A percentile compares a stretch with the other conserved stretches of the same genome.
These are phyloP conservation scores for Orycteropus afer DNA, from an alignment of 2,113 vertebrate genomes.

Conservation along the genomic window DNA sequence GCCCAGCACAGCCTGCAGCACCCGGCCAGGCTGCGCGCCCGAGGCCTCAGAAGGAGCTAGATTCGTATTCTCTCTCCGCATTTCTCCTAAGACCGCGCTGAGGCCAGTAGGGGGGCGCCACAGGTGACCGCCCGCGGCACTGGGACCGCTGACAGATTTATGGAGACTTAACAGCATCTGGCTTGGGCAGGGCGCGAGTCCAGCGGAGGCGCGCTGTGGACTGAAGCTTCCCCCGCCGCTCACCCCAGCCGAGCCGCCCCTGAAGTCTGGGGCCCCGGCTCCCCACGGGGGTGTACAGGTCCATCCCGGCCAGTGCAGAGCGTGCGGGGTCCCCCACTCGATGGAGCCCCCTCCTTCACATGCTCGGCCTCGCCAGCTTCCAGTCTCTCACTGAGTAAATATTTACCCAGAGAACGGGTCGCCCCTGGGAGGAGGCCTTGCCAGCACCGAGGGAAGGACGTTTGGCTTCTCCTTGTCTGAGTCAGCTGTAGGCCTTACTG, in stretches of 20 bases:
- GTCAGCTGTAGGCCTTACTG: constrained; percentile 56
- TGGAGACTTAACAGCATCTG: constrained; percentile 51
- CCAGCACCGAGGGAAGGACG: constrained; percentile 25
- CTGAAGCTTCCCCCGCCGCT: neutral
- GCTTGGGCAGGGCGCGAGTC: neutral
- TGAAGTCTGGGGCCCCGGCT: neutral
- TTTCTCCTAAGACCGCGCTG: neutral
- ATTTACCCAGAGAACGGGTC: constrained; percentile 75
- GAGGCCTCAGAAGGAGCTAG: neutral
- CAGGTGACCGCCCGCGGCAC: constrained; percentile 49
- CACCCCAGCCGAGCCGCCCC: accelerated
- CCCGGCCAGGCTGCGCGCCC: neutral
- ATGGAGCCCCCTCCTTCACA: constrained; percentile 40
- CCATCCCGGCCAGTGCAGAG: neutral
- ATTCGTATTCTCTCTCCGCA: neutral
- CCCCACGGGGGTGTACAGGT: neutral
- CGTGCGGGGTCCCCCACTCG: neutral
- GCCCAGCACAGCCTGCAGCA: neutral
- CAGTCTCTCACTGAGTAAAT: constrained; percentile 75
- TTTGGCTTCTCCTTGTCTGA: constrained; percentile 53
- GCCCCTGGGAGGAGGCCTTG: constrained; percentile 54
- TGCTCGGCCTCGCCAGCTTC: constrained; percentile 30
- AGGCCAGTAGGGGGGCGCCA: neutral
- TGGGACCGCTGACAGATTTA: constrained; percentile 67
- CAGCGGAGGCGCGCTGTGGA: neutral